Evolutionary conservation across 2,888 invertebrate genomes (phyloP).

Genomic region (Eucriotettix oculatus): DNA sequence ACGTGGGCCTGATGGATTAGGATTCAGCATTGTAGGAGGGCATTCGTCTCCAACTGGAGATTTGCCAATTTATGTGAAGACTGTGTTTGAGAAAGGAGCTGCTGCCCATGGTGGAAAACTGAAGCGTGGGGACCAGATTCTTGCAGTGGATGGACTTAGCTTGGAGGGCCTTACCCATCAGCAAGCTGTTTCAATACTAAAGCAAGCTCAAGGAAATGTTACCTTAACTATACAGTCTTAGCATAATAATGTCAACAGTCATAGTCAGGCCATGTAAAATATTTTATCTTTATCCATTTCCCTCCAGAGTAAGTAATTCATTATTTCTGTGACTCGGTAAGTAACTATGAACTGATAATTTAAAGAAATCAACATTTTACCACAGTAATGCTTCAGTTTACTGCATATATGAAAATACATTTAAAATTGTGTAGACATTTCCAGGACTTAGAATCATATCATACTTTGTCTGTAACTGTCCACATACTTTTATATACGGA

Average conservation of each 20-base stretch:
- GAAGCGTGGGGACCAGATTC: constrained; percentile 26
- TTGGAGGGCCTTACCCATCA: constrained; percentile 27
- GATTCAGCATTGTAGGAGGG: constrained; percentile 37
- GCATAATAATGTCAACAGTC: not conserved
- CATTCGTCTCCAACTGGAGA: constrained; percentile 32
- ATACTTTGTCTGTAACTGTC: too few relatives aligned
- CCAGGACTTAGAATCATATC: too few relatives aligned
- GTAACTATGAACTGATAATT: too few relatives aligned
- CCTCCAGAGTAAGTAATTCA: too few relatives aligned
- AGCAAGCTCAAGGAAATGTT: constrained; percentile 31
- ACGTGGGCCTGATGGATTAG: constrained; percentile 33
- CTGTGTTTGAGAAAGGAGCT: constrained; percentile 25
- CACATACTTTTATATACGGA: too few relatives aligned
- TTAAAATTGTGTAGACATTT: too few relatives aligned
- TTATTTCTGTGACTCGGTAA: too few relatives aligned
- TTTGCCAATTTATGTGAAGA: constrained; percentile 34
- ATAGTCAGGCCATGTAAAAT: too few relatives aligned
- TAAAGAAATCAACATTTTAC: too few relatives aligned
- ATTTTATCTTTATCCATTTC: too few relatives aligned
- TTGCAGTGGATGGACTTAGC: constrained; percentile 24
- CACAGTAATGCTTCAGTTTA: too few relatives aligned
- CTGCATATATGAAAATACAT: too few relatives aligned
- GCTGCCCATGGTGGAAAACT: constrained; percentile 23
- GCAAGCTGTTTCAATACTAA: constrained; percentile 27
- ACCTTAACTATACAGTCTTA: constrained; percentile 20